These are phyloP conservation scores for Gibbula magus DNA, from an alignment of 2,888 invertebrate species.

Conservation along the genomic window DNA sequence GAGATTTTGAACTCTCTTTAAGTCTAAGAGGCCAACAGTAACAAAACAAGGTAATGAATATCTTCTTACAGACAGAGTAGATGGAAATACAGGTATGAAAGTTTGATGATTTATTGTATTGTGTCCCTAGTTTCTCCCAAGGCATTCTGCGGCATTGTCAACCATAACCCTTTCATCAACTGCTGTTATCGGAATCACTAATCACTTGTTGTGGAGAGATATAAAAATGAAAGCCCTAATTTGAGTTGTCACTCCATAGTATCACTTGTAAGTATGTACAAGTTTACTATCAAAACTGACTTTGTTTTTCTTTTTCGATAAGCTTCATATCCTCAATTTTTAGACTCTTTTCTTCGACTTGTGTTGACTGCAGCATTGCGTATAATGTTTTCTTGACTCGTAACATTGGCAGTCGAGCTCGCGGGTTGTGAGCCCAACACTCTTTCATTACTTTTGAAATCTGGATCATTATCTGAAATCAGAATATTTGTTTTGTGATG, in stretches of 20 bases:
- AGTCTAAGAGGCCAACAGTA: no score
- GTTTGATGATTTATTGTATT: no score
- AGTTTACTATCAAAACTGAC: neutral
- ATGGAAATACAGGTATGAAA: no score
- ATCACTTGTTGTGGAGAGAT: no score
- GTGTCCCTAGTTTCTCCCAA: no score
- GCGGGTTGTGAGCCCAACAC: slow-evolving; percentile 72
- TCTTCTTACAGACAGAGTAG: no score
- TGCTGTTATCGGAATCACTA: no score
- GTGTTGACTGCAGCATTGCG: slow-evolving; percentile 54
- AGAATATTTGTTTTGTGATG: neutral
- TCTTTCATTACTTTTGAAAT: slow-evolving; percentile 68
- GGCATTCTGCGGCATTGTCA: no score
- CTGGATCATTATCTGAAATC: slow-evolving; percentile 59
- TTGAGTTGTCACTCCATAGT: slow-evolving; percentile 11
- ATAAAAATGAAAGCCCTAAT: slow-evolving; percentile 18
- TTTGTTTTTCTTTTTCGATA: slow-evolving; percentile 14
- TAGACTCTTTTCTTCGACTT: slow-evolving; percentile 45
- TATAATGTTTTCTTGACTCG: slow-evolving; percentile 72
- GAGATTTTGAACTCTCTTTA: no score
- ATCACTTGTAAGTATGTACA: neutral
- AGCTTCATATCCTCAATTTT: slow-evolving; percentile 32
- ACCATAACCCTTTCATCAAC: no score
- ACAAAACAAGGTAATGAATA: no score
- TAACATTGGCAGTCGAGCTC: slow-evolving; percentile 69